Evolutionary conservation across 1,140 invertebrate species (phyloP).

Genomic region (Coptotermes formosanus): DNA sequence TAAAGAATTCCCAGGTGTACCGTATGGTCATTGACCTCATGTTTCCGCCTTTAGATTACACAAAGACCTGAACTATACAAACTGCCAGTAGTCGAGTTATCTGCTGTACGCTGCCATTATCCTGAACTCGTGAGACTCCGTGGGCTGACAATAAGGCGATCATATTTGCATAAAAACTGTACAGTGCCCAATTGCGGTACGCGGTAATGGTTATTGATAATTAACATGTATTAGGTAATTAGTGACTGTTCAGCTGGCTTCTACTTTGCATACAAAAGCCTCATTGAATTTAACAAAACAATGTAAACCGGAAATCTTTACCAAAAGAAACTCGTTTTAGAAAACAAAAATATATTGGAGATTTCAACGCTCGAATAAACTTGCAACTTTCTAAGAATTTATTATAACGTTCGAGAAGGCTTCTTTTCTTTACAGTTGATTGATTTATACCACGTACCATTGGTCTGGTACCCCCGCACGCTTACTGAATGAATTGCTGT

Average conservation of each 20-base stretch:
- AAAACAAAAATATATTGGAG: background rate
- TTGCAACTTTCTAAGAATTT: background rate
- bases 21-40: too few species aligned
- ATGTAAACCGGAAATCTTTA: background rate
- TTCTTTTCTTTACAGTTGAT: background rate
- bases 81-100: too few species aligned
- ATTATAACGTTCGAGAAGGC: background rate
- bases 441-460: background rate
- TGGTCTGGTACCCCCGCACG: background rate
- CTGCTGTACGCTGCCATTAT: too few species aligned
- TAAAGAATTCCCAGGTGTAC: too few species aligned
- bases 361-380: slow-evolving; percentile 1
- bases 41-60: too few species aligned
- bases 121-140: too few species aligned
- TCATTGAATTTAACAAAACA: background rate
- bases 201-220: too few species aligned
- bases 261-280: background rate
- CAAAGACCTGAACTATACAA: too few species aligned
- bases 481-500: background rate
- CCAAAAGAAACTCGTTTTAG: background rate
- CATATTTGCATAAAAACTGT: too few species aligned
- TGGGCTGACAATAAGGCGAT: too few species aligned
- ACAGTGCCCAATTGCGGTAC: too few species aligned
- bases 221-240: background rate
- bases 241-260: background rate